Percentiles rank a stretch among this genome's conserved stretches.
Evolutionary conservation across 1,140 invertebrate genomes (phyloP).

Genomic region (Trichomalopsis sarcophagae): DNA sequence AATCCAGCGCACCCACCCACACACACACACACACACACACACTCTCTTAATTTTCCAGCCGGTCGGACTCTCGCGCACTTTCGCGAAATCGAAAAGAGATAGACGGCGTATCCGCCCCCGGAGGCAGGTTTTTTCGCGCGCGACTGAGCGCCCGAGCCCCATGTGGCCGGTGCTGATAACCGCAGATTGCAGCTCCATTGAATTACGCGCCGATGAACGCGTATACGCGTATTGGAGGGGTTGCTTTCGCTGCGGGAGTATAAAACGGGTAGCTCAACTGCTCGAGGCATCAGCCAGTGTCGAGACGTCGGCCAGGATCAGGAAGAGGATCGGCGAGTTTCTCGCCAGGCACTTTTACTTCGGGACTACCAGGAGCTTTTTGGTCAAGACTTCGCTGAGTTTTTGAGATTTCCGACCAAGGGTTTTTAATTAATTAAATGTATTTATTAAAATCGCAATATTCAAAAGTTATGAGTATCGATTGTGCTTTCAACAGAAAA

Average conservation of each 20-base stretch:
- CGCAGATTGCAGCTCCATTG: conserved; percentile 69
- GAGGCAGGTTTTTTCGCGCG: conserved; percentile 55
- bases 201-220: conserved; percentile 60
- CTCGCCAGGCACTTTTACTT: conserved; percentile 22
- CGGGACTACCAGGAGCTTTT: background rate
- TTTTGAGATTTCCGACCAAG: background rate
- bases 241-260: conserved; percentile 43
- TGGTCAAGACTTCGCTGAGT: background rate
- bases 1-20: background rate
- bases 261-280: conserved; percentile 61
- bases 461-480: too few species aligned
- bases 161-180: conserved; percentile 72
- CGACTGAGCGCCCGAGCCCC: conserved; percentile 60
- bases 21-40: background rate
- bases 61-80: background rate
- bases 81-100: conserved; percentile 23
- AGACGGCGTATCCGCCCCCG: background rate
- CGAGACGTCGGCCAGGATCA: conserved; percentile 33
- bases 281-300: conserved; percentile 58
- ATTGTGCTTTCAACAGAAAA: too few species aligned
- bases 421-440: background rate
- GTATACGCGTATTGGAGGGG: background rate
- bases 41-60: conserved; percentile 38
- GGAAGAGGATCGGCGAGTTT: background rate
- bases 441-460: too few species aligned